A percentile compares a stretch with the other conserved stretches of the same genome.
These are phyloP conservation scores for Palythoa caribaeorum DNA, from an alignment of 92 coral and sea anemone genomes.

Conservation along the genomic window DNA sequence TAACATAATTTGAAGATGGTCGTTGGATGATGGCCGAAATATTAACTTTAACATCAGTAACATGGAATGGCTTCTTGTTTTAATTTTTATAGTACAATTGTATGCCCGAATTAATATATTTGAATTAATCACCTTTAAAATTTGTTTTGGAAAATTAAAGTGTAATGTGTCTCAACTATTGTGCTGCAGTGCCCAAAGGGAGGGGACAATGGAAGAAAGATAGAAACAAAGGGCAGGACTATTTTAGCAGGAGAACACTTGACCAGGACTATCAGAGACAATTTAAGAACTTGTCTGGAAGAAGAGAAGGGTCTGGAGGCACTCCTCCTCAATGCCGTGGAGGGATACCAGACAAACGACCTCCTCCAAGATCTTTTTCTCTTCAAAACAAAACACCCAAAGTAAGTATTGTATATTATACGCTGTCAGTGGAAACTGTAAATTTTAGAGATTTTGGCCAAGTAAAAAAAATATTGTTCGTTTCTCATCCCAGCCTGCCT, in stretches of 20 bases:
- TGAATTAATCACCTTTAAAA: no score
- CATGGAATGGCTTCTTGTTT: no score
- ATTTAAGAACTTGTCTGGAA: conserved; percentile 62
- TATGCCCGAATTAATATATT: no score
- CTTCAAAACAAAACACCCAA: conserved; percentile 42
- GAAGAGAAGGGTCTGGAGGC: conserved; percentile 57
- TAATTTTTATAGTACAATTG: no score
- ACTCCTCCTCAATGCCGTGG: conserved; percentile 77
- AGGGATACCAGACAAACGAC: conserved; percentile 75
- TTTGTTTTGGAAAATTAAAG: no score
- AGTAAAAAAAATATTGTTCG: no score
- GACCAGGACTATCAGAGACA: conserved; percentile 68
- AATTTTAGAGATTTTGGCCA: not conserved
- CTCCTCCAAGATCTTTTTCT: conserved; percentile 67
- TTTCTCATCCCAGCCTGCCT: no score
- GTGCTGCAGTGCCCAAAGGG: conserved; percentile 58
- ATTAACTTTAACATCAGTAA: no score
- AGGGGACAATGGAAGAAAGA: conserved; percentile 75
- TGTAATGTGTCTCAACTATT: not conserved
- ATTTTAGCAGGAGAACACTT: conserved; percentile 54
- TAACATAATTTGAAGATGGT: no score
- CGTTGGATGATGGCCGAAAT: no score
- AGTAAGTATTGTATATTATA: conserved; percentile 30
- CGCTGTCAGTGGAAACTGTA: not conserved
- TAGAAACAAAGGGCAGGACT: conserved; percentile 62